Percentiles rank a stretch among this genome's conserved stretches.
Evolutionary conservation across 2,888 invertebrate genomes (phyloP).

Genomic region (Stenotaenia linearis): DNA sequence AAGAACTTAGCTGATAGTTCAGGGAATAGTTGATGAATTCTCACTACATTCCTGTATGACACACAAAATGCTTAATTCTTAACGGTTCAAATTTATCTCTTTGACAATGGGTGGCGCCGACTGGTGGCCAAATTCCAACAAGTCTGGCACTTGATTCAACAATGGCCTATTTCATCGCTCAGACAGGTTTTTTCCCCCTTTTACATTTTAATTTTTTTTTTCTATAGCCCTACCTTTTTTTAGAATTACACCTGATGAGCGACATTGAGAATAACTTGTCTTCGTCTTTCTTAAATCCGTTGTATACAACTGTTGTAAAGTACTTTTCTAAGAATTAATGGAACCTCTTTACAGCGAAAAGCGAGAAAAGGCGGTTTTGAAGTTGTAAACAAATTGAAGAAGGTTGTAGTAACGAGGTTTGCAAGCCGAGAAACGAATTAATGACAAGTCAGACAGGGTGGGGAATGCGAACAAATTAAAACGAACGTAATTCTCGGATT

Average conservation of each 20-base stretch:
- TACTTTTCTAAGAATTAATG: not conserved
- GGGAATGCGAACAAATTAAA: not conserved
- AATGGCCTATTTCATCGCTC: not conserved
- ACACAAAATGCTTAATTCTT: not conserved
- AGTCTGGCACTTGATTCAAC: not conserved
- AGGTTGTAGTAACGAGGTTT: not conserved
- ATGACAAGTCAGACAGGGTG: not conserved
- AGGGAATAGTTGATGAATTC: not conserved
- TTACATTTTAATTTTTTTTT: not conserved
- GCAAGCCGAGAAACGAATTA: not conserved
- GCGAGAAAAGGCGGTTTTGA: not conserved
- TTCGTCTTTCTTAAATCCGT: not conserved
- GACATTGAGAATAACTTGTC: not conserved
- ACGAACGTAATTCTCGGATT: not conserved
- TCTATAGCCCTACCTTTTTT: not conserved
- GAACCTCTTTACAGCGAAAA: not conserved
- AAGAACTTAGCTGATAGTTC: not conserved
- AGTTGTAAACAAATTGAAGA: not conserved
- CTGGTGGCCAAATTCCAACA: not conserved
- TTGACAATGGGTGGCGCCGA: slow-evolving; percentile 4
- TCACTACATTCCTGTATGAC: not conserved
- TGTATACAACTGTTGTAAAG: not conserved
- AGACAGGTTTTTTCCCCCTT: not conserved
- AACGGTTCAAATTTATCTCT: not conserved
- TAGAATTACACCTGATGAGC: not conserved